Percentiles rank a stretch among this genome's conserved stretches.
These are phyloP conservation scores for Romanomermis culicivorax DNA, from an alignment of 2,888 invertebrate genomes.

Conservation along the genomic window DNA sequence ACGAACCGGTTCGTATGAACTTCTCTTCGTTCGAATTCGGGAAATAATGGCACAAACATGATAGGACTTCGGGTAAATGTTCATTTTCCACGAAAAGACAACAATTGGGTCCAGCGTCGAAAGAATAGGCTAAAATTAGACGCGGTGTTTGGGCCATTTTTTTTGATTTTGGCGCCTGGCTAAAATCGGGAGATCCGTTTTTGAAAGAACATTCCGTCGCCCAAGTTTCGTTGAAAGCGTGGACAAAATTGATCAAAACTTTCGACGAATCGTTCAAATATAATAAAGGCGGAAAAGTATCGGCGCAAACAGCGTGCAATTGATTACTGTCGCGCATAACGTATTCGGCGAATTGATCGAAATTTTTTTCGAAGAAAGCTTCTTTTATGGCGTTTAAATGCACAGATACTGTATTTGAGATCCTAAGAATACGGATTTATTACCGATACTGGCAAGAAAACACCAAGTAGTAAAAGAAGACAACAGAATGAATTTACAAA, in stretches of 20 bases:
- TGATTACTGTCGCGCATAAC: slow-evolving; percentile 92
- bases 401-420: not conserved
- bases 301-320: slow-evolving; percentile 75
- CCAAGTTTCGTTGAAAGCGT: slow-evolving; percentile 60
- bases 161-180: not conserved
- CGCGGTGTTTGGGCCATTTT: not conserved
- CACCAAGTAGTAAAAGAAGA: no score
- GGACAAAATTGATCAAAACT: slow-evolving; percentile 53
- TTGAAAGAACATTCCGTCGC: no score
- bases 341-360: slow-evolving; percentile 61
- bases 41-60: slow-evolving; percentile 3
- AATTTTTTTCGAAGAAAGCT: slow-evolving; percentile 49
- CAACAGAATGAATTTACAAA: no score
- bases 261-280: slow-evolving; percentile 79
- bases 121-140: slow-evolving; percentile 69
- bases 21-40: not conserved
- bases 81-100: slow-evolving; percentile 49
- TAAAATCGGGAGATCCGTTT: slow-evolving; percentile 1
- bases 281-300: slow-evolving; percentile 73
- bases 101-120: slow-evolving; percentile 94
- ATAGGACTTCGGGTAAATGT: not conserved
- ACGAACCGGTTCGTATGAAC: not conserved
- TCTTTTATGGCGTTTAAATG: slow-evolving; percentile 12
- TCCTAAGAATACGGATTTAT: no score
- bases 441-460: no score